Evolutionary conservation across 1,140 invertebrate genomes (phyloP), one percentile per base, ranked within the genome.

Genomic region (Scaptomyza hsui): DNA sequence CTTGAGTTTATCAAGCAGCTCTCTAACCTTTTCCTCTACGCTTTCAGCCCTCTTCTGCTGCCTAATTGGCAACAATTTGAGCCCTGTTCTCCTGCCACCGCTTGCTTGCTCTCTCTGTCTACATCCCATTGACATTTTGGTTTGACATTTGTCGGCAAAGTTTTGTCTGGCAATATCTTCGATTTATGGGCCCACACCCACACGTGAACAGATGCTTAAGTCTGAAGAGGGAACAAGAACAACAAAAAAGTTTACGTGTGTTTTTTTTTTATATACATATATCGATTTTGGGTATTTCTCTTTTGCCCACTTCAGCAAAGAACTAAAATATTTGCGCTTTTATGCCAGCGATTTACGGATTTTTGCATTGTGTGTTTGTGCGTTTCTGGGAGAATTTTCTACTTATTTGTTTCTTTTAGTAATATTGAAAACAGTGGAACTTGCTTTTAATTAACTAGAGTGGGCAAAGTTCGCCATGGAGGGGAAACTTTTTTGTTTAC

Each of bases 371-470:
- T 47, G 6, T 5, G 44, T 15, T 62, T 41, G 5, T 47, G 51
- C 47, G 59, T 19, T 44, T 51, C 44, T 67, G 70, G 41, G 59
- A 18, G 41, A 3, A 39, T 52, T n/a, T n/a, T n/a, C n/a, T n/a
- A n/a, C n/a, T n/a, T n/a, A n/a, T n/a, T n/a, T n/a, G n/a, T 1
- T 7, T 35, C 18, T 51, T 18, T 10, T n/a, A 10, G 1, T 9
- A n/a, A n/a, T 52, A 72, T 73, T 64, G 78, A 56, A 49, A 45
- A 77, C 74, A 74, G 74, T 65, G 37, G 35, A 63, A 64, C 61
- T 61, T 47, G 59, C 52, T 44, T 61, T 70, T 85, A 86, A 86
- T 83, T 86, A 86, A 77, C 60, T 85, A 63, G 60, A 41, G 39
- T 65, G 68, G 18, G 35, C 39, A 42, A 67, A 78, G 55, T 68